Conservation (phyloP, 2,113 vertebrate genomes). For the Mellivora capensis region DNA sequence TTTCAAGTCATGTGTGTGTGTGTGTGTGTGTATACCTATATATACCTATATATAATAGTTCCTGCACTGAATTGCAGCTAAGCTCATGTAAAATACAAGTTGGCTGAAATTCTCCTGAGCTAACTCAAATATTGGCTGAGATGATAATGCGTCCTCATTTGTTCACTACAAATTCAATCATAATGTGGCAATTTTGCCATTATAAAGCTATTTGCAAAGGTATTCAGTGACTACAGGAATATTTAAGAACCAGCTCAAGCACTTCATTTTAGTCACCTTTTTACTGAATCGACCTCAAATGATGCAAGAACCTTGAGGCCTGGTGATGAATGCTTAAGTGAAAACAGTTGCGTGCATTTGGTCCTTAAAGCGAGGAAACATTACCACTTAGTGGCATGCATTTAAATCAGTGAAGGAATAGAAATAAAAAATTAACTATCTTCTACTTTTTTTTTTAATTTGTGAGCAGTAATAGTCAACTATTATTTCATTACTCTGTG, state of each 20-base stretch:
- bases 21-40: too few relatives aligned
- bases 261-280: constrained; percentile 11
- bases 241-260: neutral
- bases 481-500: neutral
- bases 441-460: neutral
- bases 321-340: neutral
- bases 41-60: neutral
- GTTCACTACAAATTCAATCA: constrained; percentile 33
- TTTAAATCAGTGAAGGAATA: neutral
- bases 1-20: neutral
- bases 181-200: constrained; percentile 31
- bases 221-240: neutral
- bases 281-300: neutral
- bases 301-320: neutral
- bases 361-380: neutral
- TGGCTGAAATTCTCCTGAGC: neutral
- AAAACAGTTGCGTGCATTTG: neutral
- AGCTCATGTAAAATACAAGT: neutral
- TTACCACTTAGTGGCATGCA: neutral
- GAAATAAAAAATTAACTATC: neutral
- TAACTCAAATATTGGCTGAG: constrained; percentile 40
- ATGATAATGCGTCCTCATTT: constrained; percentile 2
- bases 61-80: neutral
- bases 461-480: neutral
- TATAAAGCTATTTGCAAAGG: constrained; percentile 42